Percentiles rank a stretch among this genome's conserved stretches.
These are phyloP conservation scores for Teleopsis dalmanni DNA, from an alignment of 1,140 invertebrate species.

Conservation along the genomic window DNA sequence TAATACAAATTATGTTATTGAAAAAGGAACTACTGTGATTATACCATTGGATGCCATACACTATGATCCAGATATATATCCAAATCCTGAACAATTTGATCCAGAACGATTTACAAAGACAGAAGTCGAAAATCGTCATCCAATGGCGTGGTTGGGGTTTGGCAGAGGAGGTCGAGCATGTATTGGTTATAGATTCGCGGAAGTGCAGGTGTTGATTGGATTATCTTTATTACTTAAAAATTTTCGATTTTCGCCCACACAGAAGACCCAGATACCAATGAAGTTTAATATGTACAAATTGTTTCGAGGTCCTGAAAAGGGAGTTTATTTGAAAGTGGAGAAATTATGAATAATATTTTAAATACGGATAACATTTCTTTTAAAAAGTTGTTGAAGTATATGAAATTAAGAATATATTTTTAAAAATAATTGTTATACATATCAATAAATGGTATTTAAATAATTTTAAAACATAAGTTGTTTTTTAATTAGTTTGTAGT, in stretches of 20 bases:
- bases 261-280: slow-evolving; percentile 22
- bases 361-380: no score
- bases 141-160: slow-evolving; percentile 57
- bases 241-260: slow-evolving; percentile 8
- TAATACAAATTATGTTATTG: slow-evolving; percentile 29
- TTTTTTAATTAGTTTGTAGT: no score
- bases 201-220: slow-evolving; percentile 14
- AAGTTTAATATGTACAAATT: slow-evolving; percentile 25
- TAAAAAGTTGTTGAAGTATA: no score
- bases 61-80: slow-evolving; percentile 48
- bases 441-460: no score
- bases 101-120: slow-evolving; percentile 52
- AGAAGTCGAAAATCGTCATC: slow-evolving; percentile 43
- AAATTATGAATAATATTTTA: no score
- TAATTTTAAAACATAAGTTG: no score
- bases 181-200: slow-evolving; percentile 24
- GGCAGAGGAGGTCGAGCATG: slow-evolving; percentile 41
- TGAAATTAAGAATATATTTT: no score
- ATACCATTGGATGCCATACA: slow-evolving; percentile 57
- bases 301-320: not conserved
- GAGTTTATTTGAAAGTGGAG: not conserved
- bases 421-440: no score
- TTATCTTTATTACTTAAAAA: slow-evolving; percentile 18
- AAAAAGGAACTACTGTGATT: slow-evolving; percentile 12
- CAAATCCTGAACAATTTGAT: slow-evolving; percentile 52